A percentile compares a stretch with the other conserved stretches of the same genome.
These are phyloP conservation scores for Dendronephthya gigantea DNA, from an alignment of 64 coral and sea anemone species.

Conservation along the genomic window DNA sequence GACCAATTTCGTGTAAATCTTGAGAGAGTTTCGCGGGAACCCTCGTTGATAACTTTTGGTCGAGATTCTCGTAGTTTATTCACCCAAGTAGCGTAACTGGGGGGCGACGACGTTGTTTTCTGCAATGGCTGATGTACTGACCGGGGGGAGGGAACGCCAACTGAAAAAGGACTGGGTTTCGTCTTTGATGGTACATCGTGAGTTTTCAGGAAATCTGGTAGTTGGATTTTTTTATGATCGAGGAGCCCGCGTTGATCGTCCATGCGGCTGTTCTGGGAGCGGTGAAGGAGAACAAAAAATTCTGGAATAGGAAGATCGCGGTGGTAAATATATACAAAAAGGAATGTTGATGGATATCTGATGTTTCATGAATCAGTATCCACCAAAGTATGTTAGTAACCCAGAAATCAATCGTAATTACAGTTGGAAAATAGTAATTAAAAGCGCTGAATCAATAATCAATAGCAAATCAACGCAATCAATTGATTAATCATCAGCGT, in stretches of 20 bases:
- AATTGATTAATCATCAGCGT: too few species aligned
- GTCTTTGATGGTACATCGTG: neutral
- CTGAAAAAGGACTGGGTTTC: neutral
- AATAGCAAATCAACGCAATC: too few species aligned
- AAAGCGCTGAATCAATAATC: too few species aligned
- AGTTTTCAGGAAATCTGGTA: neutral
- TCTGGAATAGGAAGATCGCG: neutral
- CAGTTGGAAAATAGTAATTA: too few species aligned
- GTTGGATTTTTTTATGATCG: neutral
- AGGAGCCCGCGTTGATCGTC: neutral
- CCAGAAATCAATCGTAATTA: too few species aligned
- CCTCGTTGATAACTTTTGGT: neutral
- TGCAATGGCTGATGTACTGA: neutral
- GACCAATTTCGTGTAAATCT: slow-evolving; percentile 6
- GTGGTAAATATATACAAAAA: neutral
- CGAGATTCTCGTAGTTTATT: neutral
- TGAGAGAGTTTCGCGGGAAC: neutral
- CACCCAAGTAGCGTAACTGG: neutral
- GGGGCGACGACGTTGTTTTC: neutral
- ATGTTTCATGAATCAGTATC: neutral
- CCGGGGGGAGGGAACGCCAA: neutral
- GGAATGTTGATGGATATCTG: neutral
- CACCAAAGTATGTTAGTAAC: too few species aligned
- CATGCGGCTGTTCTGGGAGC: slow-evolving; percentile 11
- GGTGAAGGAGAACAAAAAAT: neutral